Evolutionary conservation across 2,888 invertebrate species (phyloP), one percentile per base, ranked within the genome.

Genomic region (Mythimna pallens): DNA sequence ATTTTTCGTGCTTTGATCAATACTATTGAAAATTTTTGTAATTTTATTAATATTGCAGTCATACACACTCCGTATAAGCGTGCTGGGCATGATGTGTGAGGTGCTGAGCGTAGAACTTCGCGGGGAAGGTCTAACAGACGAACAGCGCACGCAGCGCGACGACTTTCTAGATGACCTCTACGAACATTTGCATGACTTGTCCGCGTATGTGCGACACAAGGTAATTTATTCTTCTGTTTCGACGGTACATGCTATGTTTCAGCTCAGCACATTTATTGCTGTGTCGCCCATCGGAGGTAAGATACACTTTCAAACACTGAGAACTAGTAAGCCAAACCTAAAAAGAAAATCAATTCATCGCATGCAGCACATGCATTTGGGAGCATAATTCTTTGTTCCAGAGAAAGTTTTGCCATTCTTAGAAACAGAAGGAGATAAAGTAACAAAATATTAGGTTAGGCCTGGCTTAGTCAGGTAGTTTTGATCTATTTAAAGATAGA

Each of bases 121-220:
- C 12, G 97, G 97, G 47, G 98, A 98, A 86, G 97, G 97, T 2
- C 94, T 98, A 43, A 94, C 97, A 30, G 97, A 97, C 50, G 97
- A 97, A 76, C 96, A 97, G 84, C 97, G 97, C 81, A 94, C 96
- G 61, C 97, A 97, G 62, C 96, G 99, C 3, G 98, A 99, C 90
- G 97, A 98, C 86, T 98, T 99, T 88, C 96, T 99, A 6, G 97
- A 98, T 70, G 97, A 97, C 89, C 93, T 99, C 22, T 96, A 98
- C 87, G 98, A 98, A 57, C 99, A 99, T 90, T 97, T 99, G 69
- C 97, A 98, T 82, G 99, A 99, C 90, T 93, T 97, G 5, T 98
- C 99, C 64, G 98, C 99, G 0, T 98, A 98, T 89, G 99, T 99
- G 0, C 96, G 99, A 36, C 97, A 98, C 36, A 98, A 98, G 96